Base-by-base conservation (phyloP, 1,140 invertebrate genomes). In the Aphelenchoides fujianensis region DNA sequence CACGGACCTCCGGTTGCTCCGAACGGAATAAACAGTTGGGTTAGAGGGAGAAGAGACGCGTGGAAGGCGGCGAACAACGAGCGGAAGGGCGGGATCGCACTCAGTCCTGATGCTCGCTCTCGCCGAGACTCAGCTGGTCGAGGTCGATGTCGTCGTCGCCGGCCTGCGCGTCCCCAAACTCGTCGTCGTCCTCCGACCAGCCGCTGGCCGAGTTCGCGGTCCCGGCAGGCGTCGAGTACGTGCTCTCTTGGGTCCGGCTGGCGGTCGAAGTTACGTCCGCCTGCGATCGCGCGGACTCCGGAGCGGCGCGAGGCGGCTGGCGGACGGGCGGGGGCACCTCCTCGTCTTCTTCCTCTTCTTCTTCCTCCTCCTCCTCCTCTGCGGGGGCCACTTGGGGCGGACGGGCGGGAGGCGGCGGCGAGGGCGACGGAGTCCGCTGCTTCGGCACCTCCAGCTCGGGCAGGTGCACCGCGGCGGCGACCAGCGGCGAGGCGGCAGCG, bases 101-200 rank as follows among this genome's bases (percentile, higher is more conserved):
- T 71, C 63, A 74, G 36, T 72, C 72, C 37, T 74, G 64, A n/a
- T 79, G 78, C 32, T 75, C 78, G 19, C 41, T 23, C n/a, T 79
- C 78, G 31, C 70, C 78, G 9, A 78, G 57, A 61, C 74, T 75
- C 19, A 79, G 63, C 55, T 76, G 75, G 28, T 79, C 78, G 55
- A 79, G 35, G 53, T 79, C 70, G n/a, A 79, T 57, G 57, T 79
- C 76, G 53, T 78, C 73, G 28, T 34, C 71, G 7, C 28, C 72
- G 2, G 28, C 55, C 19, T 74, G 59, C 7, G 77, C 52, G 59
- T 79, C 78, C 36, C 54, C 75, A 34, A 79, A 79, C 30, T 79
- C 78, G 32, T 79, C 78, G n/a, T 80, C 78, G 28, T 71, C 70
- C 27, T 70, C 62, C 19, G 68, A 71, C 69, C 70, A 71, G 1